phyloP scores from a whole-genome alignment of 2,113 vertebrate genomes.

The Pristiophorus japonicus region DNA sequence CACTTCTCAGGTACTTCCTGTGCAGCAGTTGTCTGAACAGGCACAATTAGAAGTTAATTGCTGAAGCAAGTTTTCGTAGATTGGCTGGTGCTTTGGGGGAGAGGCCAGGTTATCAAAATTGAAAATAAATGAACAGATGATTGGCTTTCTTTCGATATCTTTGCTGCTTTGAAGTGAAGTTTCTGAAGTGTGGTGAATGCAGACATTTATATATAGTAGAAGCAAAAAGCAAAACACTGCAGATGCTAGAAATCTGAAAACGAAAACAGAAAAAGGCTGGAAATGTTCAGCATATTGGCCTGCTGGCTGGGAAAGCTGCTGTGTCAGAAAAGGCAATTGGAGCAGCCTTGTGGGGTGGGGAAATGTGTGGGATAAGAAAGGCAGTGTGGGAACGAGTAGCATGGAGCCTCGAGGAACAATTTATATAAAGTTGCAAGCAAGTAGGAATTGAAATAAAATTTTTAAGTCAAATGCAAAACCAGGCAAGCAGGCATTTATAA shows the following conservation, averaged over 20 bases:
- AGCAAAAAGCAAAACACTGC: not conserved
- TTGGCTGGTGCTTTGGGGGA: not conserved
- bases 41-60: not conserved
- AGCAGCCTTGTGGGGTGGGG: not conserved
- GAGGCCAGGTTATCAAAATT: not conserved
- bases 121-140: not conserved
- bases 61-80: not conserved
- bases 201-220: not conserved
- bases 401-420: not conserved
- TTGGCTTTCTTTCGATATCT: not conserved
- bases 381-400: not conserved
- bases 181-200: not conserved
- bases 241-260: not conserved
- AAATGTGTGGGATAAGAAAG: not conserved
- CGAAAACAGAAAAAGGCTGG: not conserved
- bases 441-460: not conserved
- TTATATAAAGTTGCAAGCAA: not conserved
- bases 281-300: not conserved
- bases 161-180: not conserved
- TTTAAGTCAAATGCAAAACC: not conserved
- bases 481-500: not conserved
- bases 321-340: not conserved
- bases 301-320: not conserved
- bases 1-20: not conserved
- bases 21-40: not conserved